Base-by-base conservation (phyloP, 2,888 invertebrate genomes). In the Melanostoma mellinum region DNA sequence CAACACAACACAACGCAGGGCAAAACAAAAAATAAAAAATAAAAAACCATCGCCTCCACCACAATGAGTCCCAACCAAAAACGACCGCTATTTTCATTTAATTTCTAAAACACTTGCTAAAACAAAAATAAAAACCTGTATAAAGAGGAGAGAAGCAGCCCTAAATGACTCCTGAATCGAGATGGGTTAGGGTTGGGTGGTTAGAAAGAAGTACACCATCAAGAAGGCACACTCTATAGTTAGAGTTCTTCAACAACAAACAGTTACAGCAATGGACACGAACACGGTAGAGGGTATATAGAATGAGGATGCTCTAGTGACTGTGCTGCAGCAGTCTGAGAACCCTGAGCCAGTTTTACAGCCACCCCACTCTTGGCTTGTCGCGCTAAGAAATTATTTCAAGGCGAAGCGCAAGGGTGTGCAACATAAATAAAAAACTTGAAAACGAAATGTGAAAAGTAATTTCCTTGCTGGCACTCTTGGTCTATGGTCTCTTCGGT, bases 361-460 rank as follows among this genome's bases (percentile, higher is more conserved):
- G 20, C 4, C n/a, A 32, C 20, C 4, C n/a, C 33, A 32, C 44
- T 44, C 32, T 33, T 6, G 4, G 50, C 9, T 4, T 44, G n/a
- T 38, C 63, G 4, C 50, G 30, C 3, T 50, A 50, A 38, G 63
- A 63, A 63, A 82, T 69, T 69, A 82, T 82, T 78, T 82, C 82
- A 82, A 82, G 72, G 77, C 75, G 65, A 81, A 81, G 76, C 75
- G 75, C 73, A 77, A 82, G 82, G 77, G 73, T 69, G 56, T 50
- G 30, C 50, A 38, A 38, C 50, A 63, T 72, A 73, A 77, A 76
- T 61, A 40, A 35, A 35, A 46, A 81, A 68, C 58, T 58, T 74
- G 20, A 58, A 53, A 78, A 73, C 82, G 69, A 82, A 78, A 82
- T 77, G 69, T 73, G 73, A 82, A 82, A 82, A 82, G 82, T 82